These are phyloP conservation scores for Ferdinandea cuprea DNA, from an alignment of 2,888 invertebrate species.

Conservation along the genomic window DNA sequence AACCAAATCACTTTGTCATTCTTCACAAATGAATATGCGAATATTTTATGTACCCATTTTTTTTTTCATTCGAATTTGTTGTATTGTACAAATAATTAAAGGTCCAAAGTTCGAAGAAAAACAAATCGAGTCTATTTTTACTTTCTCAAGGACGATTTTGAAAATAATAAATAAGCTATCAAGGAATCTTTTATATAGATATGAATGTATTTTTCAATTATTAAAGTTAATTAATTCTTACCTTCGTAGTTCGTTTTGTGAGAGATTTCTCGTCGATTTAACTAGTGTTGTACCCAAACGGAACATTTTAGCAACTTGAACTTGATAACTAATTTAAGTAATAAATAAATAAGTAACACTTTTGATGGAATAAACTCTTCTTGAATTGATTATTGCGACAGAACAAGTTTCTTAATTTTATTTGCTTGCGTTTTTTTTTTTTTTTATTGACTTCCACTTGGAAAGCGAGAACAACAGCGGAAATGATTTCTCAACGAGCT, in stretches of 20 bases:
- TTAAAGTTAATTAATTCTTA: slow-evolving; percentile 7
- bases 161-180: not conserved
- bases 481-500: slow-evolving; percentile 32
- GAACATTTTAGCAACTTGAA: slow-evolving; percentile 45
- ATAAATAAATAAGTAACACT: not conserved
- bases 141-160: slow-evolving; percentile 19
- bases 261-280: slow-evolving; percentile 60
- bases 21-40: not conserved
- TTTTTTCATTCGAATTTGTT: not conserved
- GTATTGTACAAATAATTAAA: not conserved
- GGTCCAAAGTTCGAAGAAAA: slow-evolving; percentile 42
- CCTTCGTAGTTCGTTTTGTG: slow-evolving; percentile 67
- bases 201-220: not conserved
- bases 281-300: slow-evolving; percentile 59
- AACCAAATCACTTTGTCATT: not conserved
- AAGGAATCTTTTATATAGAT: not conserved
- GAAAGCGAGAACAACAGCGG: not conserved
- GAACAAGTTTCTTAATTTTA: no score
- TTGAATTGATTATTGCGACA: slow-evolving; percentile 5
- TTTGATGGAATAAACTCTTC: not conserved
- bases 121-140: slow-evolving; percentile 42
- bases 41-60: not conserved
- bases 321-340: slow-evolving; percentile 4
- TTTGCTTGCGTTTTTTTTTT: not conserved
- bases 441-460: slow-evolving; percentile 13